These are phyloP conservation scores for Phasianus colchicus DNA, from an alignment of 2,113 vertebrate genomes.

Conservation along the genomic window DNA sequence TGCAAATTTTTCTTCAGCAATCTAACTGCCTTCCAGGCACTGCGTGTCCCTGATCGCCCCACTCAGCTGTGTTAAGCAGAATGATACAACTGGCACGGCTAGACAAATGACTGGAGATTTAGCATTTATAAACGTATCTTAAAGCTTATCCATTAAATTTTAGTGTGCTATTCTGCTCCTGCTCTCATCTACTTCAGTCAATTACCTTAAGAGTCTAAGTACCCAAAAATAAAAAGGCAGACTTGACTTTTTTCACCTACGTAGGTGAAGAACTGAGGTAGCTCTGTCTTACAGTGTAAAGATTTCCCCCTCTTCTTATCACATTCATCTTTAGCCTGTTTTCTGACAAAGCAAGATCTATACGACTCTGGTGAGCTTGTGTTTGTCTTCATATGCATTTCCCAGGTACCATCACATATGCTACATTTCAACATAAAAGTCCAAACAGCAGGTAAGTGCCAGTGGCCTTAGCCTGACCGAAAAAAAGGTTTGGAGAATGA, in stretches of 20 bases:
- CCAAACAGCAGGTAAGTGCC: neutral
- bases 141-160: neutral
- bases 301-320: neutral
- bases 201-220: neutral
- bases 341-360: neutral
- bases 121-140: neutral
- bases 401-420: accelerated
- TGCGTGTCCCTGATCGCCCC: neutral
- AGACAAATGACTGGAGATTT: neutral
- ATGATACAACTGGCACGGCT: neutral
- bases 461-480: neutral
- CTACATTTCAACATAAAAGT: neutral
- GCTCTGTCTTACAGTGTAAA: neutral
- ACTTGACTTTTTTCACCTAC: neutral
- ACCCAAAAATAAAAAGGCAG: neutral
- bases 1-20: no score
- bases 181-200: neutral
- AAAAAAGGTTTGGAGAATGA: neutral
- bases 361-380: neutral
- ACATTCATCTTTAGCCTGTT: neutral
- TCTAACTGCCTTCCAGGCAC: neutral
- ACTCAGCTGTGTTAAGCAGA: neutral
- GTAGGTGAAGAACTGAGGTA: neutral
- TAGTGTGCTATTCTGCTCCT: neutral
- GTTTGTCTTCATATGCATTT: neutral